phyloP scores from a whole-genome alignment of 2,113 vertebrate genomes.

The Heterotilapia buettikoferi region DNA sequence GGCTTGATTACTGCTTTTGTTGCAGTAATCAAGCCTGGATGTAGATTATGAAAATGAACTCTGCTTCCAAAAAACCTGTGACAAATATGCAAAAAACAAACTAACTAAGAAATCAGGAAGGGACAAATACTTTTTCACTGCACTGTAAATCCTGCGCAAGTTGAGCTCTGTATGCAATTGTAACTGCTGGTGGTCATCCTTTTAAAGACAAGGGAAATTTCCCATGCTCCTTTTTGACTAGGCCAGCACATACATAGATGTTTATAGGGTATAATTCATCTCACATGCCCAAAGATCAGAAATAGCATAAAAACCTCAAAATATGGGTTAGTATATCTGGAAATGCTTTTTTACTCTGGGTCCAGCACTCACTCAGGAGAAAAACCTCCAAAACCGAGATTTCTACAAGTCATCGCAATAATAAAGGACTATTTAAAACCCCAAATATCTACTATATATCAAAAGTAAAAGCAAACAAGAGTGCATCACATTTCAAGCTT shows the following conservation, averaged over 20 bases:
- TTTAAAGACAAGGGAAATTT: slow-evolving; percentile 3
- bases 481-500: neutral
- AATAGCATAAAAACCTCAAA: slow-evolving; percentile 17
- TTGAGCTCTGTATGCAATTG: neutral
- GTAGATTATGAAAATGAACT: neutral
- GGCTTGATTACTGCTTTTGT: neutral
- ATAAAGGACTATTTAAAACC: neutral
- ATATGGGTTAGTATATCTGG: neutral
- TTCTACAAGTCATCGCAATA: neutral
- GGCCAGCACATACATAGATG: neutral
- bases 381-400: neutral
- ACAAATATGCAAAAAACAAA: neutral
- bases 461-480: neutral
- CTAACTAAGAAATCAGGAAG: neutral
- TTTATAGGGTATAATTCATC: neutral
- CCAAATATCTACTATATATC: neutral
- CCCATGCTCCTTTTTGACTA: slow-evolving; percentile 9
- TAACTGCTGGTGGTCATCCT: neutral
- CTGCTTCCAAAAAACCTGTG: neutral
- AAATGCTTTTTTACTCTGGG: neutral
- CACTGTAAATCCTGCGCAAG: neutral
- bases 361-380: neutral
- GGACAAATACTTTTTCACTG: neutral
- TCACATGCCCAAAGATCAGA: neutral
- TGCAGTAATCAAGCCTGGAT: neutral